Evolutionary conservation across 2,888 invertebrate species (phyloP), one percentile per base, ranked within the genome.

Genomic region (Labia minor): DNA sequence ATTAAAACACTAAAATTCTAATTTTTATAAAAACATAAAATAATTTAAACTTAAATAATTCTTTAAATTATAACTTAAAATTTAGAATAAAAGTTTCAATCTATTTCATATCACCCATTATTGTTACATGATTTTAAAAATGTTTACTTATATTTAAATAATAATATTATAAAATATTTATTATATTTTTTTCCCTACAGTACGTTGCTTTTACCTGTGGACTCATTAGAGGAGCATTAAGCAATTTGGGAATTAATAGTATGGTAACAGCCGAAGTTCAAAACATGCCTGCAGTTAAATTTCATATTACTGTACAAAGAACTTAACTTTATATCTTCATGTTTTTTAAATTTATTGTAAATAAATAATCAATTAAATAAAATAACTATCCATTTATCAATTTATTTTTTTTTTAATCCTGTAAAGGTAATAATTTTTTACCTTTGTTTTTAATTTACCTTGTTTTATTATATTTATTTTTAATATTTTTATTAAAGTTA

Each of bases 201-300:
- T 91, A 89, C 81, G 86, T 97, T 66, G 93, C 96, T 1, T 95
- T 95, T 76, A 95, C 98, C 0, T 97, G 97, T 80, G 98, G 98
- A 2, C 81, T 98, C 71, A 87, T 99, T 66, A 83, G 98, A 75
- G 99, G 98, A 37, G 95, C 95, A 64, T 80, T 99, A 70, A 92
- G 95, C 18, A 97, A 97, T 80, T 83, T 99, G 69, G 95, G 95
- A 68, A 90, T 96, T 70, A 89, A 88, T 74, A 92, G 94, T 76
- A 87, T 95, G 66, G 97, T 99, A 1, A 97, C 95, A 16, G 96
- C 96, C 2, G 96, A 97, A 81, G 90, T 96, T 14, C 89, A 91
- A 73, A 83, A 87, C 64, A 89, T 97, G 86, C 96, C 97, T 20
- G 89, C 89, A 3, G 93, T 93, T 78, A 92, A 92, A 82, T 94